Conservation (phyloP, 2,113 vertebrate genomes). For the Pluvianellus socialis region DNA sequence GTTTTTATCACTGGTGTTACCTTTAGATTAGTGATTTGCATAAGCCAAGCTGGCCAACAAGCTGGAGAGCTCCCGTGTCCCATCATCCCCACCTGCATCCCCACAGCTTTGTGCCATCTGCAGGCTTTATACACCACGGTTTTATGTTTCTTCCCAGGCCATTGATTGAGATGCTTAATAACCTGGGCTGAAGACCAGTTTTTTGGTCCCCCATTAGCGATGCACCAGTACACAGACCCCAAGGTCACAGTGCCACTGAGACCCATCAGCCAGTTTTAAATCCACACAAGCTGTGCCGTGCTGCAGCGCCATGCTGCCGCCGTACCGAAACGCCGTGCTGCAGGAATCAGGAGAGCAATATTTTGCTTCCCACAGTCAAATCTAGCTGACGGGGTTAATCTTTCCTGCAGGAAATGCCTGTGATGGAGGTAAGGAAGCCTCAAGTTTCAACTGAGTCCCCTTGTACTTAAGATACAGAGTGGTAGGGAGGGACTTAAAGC, state of each 20-base stretch:
- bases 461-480: not conserved
- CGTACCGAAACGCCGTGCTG: rapidly evolving
- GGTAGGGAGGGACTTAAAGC: not conserved
- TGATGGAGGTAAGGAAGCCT: not conserved
- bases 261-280: no score
- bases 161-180: not conserved
- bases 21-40: not conserved
- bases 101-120: not conserved
- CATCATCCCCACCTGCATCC: not conserved
- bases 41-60: not conserved
- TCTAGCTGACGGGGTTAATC: rapidly evolving
- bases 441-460: rapidly evolving
- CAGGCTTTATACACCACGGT: not conserved
- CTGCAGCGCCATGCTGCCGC: rapidly evolving
- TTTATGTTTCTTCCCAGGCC: not conserved
- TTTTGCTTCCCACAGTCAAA: no score
- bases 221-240: not conserved
- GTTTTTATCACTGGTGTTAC: not conserved
- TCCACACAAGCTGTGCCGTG: rapidly evolving
- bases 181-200: not conserved
- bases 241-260: not conserved
- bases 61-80: not conserved
- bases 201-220: not conserved
- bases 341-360: rapidly evolving
- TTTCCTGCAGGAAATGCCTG: not conserved